Conservation (phyloP, 2,113 vertebrate genomes). For the Saiga tatarica region DNA sequence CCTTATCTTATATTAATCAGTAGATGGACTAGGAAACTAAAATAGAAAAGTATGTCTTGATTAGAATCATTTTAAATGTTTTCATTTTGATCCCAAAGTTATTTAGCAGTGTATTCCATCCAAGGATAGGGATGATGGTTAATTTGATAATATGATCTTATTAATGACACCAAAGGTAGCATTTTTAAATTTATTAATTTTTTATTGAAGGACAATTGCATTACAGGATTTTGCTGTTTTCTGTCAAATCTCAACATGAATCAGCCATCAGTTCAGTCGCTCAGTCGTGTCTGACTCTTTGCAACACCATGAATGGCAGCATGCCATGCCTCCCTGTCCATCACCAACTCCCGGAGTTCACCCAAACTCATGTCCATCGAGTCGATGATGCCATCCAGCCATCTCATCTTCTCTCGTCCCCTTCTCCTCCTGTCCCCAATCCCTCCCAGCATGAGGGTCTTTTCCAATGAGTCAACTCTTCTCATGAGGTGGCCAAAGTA, state of each 20-base stretch:
- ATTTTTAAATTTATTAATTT: background rate
- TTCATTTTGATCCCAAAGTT: background rate
- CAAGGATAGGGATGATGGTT: background rate
- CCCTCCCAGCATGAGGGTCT: too few relatives aligned
- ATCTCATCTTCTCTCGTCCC: too few relatives aligned
- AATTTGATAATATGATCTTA: background rate
- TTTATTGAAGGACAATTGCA: background rate
- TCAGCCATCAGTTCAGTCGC: too few relatives aligned
- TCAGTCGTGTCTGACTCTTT: too few relatives aligned
- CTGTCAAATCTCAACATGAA: too few relatives aligned
- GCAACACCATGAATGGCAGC: accelerated
- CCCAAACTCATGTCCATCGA: too few relatives aligned
- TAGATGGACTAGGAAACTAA: background rate
- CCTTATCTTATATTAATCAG: background rate
- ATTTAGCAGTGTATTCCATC: background rate
- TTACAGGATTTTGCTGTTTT: background rate
- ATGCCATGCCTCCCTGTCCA: accelerated
- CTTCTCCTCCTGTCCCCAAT: too few relatives aligned
- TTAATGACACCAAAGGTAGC: background rate
- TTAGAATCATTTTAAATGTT: background rate
- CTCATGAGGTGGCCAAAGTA: too few relatives aligned
- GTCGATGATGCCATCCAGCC: too few relatives aligned
- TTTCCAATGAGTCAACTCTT: too few relatives aligned
- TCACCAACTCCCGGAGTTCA: too few relatives aligned
- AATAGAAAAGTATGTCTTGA: background rate